Evolutionary conservation across 2,797 vertebrate genomes (phyloP).

Genomic region (Chaenodraco wilsoni): DNA sequence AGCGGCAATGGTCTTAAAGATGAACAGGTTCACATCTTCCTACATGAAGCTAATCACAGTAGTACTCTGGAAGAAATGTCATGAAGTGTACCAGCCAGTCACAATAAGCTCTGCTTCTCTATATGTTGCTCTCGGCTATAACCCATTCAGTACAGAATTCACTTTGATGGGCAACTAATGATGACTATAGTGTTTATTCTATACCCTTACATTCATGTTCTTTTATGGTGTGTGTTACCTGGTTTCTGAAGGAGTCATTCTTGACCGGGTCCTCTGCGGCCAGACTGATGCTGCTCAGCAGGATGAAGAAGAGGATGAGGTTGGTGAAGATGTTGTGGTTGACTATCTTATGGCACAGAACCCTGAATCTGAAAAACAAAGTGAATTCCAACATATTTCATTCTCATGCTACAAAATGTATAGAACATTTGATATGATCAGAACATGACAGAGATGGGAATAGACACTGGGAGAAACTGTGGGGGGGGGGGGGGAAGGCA

Average conservation of each 20-base stretch:
- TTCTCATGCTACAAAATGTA: not conserved
- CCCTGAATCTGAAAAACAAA: slow-evolving; percentile 88
- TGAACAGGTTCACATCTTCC: slow-evolving; percentile 39
- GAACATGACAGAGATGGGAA: not conserved
- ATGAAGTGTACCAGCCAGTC: slow-evolving; percentile 49
- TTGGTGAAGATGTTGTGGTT: slow-evolving; percentile 99
- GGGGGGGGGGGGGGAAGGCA: no score
- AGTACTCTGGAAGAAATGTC: slow-evolving; percentile 40
- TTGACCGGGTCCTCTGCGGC: slow-evolving; percentile 97
- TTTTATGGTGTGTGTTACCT: slow-evolving; percentile 77
- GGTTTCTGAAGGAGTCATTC: slow-evolving; percentile 94
- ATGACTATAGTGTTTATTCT: slow-evolving; percentile 7
- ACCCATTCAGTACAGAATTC: slow-evolving; percentile 55
- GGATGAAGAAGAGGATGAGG: slow-evolving; percentile 99
- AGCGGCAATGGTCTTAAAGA: slow-evolving; percentile 21
- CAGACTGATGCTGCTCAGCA: slow-evolving; percentile 98
- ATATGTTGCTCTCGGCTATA: slow-evolving; percentile 54
- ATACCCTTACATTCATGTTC: not conserved
- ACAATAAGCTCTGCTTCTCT: slow-evolving; percentile 45
- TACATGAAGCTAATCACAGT: slow-evolving; percentile 57
- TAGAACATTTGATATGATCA: not conserved
- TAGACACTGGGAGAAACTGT: not conserved
- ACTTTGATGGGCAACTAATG: slow-evolving; percentile 46
- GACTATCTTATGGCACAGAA: slow-evolving; percentile 97
- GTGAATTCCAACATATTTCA: slow-evolving; percentile 14